A percentile compares a stretch with the other conserved stretches of the same genome.
Conservation (phyloP, 2,113 vertebrate species). For the Cryptomyrus ogoouensis region DNA sequence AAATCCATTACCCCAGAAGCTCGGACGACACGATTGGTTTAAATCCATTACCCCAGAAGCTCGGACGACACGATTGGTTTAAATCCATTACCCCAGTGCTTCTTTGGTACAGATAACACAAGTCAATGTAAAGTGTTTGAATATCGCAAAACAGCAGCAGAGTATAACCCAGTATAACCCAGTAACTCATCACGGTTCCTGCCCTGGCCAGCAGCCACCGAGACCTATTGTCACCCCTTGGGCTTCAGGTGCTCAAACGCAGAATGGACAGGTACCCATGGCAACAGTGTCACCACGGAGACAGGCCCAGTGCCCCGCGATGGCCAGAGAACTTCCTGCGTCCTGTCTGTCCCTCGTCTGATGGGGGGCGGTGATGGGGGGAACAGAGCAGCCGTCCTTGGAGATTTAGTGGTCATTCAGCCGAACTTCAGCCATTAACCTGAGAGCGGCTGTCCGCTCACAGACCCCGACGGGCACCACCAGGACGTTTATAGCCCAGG, state of each 20-base stretch:
- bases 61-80: background rate
- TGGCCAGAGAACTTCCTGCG: background rate
- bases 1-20: background rate
- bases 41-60: background rate
- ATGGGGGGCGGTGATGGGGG: slow-evolving; percentile 38
- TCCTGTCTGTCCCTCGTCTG: slow-evolving; percentile 30
- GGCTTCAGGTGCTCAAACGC: background rate
- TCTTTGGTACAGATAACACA: background rate
- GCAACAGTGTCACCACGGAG: background rate
- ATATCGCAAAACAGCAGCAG: background rate
- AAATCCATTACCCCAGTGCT: background rate
- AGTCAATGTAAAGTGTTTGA: background rate
- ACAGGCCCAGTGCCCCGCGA: background rate
- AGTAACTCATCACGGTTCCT: background rate
- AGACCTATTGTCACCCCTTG: background rate
- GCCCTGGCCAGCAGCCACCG: background rate
- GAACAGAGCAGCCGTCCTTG: slow-evolving; percentile 58
- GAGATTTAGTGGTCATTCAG: slow-evolving; percentile 68
- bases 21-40: background rate
- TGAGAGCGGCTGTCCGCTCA: slow-evolving; percentile 63
- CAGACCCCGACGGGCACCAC: slow-evolving; percentile 37
- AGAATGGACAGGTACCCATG: background rate
- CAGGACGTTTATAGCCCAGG: slow-evolving; percentile 87
- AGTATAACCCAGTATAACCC: background rate
- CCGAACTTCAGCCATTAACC: slow-evolving; percentile 74